phyloP scores from a whole-genome alignment of 2,888 invertebrate genomes.

The Dasypogon diadema region DNA sequence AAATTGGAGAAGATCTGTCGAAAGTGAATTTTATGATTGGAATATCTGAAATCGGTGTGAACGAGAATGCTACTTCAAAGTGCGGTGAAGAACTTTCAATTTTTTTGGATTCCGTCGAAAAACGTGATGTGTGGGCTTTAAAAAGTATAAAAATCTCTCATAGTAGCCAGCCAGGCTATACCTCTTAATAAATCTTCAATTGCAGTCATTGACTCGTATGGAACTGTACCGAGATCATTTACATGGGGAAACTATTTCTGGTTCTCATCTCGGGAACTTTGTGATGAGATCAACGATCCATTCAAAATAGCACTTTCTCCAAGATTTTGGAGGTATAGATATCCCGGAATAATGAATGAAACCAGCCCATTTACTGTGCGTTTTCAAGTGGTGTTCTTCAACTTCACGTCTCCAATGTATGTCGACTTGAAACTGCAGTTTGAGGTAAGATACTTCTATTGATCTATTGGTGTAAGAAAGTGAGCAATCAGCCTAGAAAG shows the following conservation, averaged over 20 bases:
- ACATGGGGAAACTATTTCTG: conserved; percentile 63
- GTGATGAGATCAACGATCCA: conserved; percentile 61
- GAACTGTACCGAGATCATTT: conserved; percentile 59
- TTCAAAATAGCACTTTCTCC: conserved; percentile 60
- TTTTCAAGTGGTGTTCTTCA: conserved; percentile 61
- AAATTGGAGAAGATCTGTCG: not conserved
- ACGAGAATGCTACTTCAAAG: not conserved
- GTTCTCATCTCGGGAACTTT: conserved; percentile 61
- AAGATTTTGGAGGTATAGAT: conserved; percentile 46
- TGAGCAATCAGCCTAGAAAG: not conserved
- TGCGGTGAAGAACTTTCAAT: conserved; percentile 4
- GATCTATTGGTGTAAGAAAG: not conserved
- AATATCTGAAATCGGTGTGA: conserved; percentile 1
- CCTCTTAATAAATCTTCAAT: conserved; percentile 20
- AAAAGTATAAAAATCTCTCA: conserved; percentile 32
- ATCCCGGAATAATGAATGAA: conserved; percentile 58
- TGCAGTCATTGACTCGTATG: conserved; percentile 62
- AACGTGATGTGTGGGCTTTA: conserved; percentile 30
- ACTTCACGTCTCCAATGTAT: conserved; percentile 61
- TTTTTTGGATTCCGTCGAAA: not conserved
- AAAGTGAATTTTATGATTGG: conserved; percentile 33
- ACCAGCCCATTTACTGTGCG: conserved; percentile 61
- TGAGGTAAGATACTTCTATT: conserved; percentile 58
- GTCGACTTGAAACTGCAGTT: conserved; percentile 62
- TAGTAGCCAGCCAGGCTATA: not conserved